Evolutionary conservation across 2,113 vertebrate genomes (phyloP).

Genomic region (Urocynchramus pylzowi): DNA sequence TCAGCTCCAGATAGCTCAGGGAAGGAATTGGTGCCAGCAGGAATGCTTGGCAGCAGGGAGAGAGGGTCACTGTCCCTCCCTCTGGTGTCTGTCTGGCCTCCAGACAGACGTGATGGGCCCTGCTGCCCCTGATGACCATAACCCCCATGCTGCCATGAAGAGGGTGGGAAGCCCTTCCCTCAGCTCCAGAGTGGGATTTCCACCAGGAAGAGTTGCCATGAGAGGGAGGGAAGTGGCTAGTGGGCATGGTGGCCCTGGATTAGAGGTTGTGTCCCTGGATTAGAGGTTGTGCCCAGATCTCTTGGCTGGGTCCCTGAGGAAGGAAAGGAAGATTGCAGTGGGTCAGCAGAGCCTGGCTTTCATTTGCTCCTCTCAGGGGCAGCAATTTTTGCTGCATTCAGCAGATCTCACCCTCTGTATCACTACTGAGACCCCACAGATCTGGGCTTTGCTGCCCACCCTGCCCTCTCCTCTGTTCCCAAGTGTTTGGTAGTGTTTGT

Average conservation of each 20-base stretch:
- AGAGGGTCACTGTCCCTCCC: not conserved
- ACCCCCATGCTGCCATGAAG: fast-evolving
- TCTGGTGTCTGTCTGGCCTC: not conserved
- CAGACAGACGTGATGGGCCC: not conserved
- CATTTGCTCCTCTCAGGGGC: fast-evolving
- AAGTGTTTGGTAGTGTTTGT: not conserved
- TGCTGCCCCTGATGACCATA: fast-evolving
- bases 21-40: not conserved
- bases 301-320: not conserved
- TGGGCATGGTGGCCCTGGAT: not conserved
- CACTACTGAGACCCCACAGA: not conserved
- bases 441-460: fast-evolving
- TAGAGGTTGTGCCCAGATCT: not conserved
- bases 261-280: not conserved
- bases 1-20: fast-evolving
- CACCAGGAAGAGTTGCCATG: fast-evolving
- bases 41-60: fast-evolving
- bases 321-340: not conserved
- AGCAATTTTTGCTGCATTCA: fast-evolving
- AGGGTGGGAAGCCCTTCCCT: not conserved
- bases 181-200: not conserved
- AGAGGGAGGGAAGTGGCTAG: not conserved
- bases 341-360: not conserved
- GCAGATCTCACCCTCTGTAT: not conserved
- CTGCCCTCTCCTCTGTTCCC: not conserved